These are phyloP conservation scores for Chrysochloris asiatica DNA, from an alignment of 2,113 vertebrate genomes.

Conservation along the genomic window DNA sequence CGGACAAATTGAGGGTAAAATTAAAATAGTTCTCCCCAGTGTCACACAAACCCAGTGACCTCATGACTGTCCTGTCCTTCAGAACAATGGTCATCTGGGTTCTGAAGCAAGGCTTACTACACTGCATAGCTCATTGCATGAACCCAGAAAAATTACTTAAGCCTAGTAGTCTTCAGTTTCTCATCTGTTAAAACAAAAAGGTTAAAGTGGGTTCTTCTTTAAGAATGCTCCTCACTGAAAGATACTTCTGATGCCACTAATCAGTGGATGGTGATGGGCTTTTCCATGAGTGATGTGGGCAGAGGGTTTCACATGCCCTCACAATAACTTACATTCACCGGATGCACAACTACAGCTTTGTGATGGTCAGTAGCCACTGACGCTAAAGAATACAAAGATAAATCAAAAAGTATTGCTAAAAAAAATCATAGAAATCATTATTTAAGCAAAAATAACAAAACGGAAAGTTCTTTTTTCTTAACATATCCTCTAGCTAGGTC, in stretches of 20 bases:
- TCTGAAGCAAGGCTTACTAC: background rate
- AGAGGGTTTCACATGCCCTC: background rate
- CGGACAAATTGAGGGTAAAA: background rate
- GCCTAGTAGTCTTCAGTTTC: too few relatives aligned
- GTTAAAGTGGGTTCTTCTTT: background rate
- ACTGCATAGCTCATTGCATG: background rate
- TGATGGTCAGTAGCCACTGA: too few relatives aligned
- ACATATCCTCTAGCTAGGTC: too few relatives aligned
- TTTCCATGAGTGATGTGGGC: background rate
- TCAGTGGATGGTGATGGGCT: background rate
- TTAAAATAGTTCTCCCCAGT: background rate
- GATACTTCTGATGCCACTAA: background rate
- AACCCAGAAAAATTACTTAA: background rate
- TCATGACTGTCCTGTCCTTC: background rate
- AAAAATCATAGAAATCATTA: too few relatives aligned
- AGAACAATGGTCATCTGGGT: background rate
- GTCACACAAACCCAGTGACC: background rate
- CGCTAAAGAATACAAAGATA: too few relatives aligned
- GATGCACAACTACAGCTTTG: background rate
- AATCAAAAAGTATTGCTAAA: too few relatives aligned
- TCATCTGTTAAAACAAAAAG: background rate
- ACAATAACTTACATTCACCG: background rate
- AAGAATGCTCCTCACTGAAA: background rate
- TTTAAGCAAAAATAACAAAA: too few relatives aligned
- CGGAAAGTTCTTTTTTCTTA: too few relatives aligned